Evolutionary conservation across 2,888 invertebrate genomes (phyloP), one percentile per base, ranked within the genome.

Genomic region (Melanargia galathea): DNA sequence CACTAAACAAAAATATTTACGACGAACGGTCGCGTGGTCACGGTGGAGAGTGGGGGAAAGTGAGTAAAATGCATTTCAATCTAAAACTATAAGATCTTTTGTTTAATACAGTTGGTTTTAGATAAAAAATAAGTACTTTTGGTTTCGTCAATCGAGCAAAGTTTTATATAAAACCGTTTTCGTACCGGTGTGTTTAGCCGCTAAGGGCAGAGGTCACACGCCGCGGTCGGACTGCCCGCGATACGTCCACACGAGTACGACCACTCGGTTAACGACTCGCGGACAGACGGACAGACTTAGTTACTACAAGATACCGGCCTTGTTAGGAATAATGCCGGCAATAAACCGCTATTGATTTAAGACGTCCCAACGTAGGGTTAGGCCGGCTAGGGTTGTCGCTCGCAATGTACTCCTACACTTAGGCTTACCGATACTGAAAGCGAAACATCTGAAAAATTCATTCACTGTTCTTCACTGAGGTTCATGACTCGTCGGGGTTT

Each of bases 301-400:
- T 62, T 65, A 62, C 61, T 62, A 68, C 45, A 52, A 55, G 67
- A 67, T 66, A 70, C 65, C 38, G 68, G 64, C 59, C 68, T 74
- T 70, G 73, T 71, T 71, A 70, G 66, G 61, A 69, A 68, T 67
- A 65, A 72, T 68, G 64, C 69, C 64, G 43, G 57, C 71, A 60
- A 68, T 74, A 73, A 74, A 74, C 64, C 66, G 56, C 63, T 52
- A 60, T 66, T 72, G 71, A 71, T 72, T 71, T 73, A 71, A 65
- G 61, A 68, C 65, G 59, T 54, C 60, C 26, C 57, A 52, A 45
- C 16, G 33, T 30, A 51, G 55, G 59, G 55, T 38, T 62, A n/a
- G n/a, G 62, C 46, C 52, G 24, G 48, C 2, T 38, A 35, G 54
- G 54, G 35, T 38, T 54, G 13, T 1, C 35, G 38, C 40, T 16